Evolutionary conservation across 2,113 vertebrate species (phyloP).

Genomic region (Pollimyrus isidori): DNA sequence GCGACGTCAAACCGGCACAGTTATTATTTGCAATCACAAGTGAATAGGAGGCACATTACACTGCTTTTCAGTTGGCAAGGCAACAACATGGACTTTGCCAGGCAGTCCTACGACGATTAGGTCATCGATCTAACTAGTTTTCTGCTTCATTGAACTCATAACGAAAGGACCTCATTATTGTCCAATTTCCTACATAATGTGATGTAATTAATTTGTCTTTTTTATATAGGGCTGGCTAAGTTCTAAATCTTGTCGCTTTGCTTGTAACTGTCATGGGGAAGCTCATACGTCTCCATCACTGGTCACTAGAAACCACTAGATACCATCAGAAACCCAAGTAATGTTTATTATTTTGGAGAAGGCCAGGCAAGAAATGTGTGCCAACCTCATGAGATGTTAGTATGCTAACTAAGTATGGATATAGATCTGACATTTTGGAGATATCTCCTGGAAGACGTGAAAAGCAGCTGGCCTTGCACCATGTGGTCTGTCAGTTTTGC

Average conservation of each 20-base stretch:
- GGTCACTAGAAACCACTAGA: slow-evolving; percentile 35
- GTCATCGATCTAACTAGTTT: slow-evolving; percentile 5
- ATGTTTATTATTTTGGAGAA: slow-evolving; percentile 34
- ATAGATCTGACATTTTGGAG: neutral
- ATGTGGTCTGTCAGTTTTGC: neutral
- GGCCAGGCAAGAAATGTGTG: slow-evolving; percentile 35
- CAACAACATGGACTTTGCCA: slow-evolving; percentile 19
- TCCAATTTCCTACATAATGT: slow-evolving; percentile 30
- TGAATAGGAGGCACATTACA: slow-evolving; percentile 14
- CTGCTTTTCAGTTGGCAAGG: slow-evolving; percentile 20
- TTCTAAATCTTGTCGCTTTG: slow-evolving; percentile 25
- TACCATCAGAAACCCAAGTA: slow-evolving; percentile 34
- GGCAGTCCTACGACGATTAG: slow-evolving; percentile 1
- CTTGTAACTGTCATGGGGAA: neutral
- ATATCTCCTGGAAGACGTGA: neutral
- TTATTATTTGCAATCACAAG: neutral
- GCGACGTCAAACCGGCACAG: neutral
- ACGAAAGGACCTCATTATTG: slow-evolving; percentile 22
- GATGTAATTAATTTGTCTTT: slow-evolving; percentile 25
- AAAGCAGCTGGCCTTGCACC: neutral
- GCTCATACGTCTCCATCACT: neutral
- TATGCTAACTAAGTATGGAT: neutral
- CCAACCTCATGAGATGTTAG: neutral
- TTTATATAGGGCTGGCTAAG: slow-evolving; percentile 32
- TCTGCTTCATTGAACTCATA: slow-evolving; percentile 9